Base-by-base conservation (phyloP, 2,113 vertebrate genomes). In the Rhea americana region DNA sequence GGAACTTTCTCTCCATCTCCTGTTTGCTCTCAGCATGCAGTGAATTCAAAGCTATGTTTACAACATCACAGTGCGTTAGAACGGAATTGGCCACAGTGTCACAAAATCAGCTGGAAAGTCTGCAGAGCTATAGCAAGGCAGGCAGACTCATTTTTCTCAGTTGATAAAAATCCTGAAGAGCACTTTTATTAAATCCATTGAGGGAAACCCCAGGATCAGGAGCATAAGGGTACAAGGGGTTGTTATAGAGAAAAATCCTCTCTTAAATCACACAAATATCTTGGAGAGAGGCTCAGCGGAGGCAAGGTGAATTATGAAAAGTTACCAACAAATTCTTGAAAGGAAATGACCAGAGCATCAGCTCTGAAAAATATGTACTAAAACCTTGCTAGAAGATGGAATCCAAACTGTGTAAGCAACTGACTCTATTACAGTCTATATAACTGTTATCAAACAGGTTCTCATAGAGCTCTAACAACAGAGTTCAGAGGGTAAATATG, bases 131-230 rank as follows among this genome's bases (percentile, higher is more conserved):
- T 81, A 87, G 89, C 19, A 0, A 87, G 84, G 75, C 55, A 41
- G 66, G 91, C 30, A 15, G 61, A 76, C 63, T 90, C 72, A 3
- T 95, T 96, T 89, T 85, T 93, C 72, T 63, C 75, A 59, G 63
- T 48, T 96, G 93, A 91, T 91, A 88, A 89, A 90, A 93, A 95
- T 93, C 87, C 82, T 87, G 87, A 75, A 61, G 91, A 87, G 85
- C 2, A 4, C 73, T 93, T 94, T 94, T 91, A 92, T 93, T 91
- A 93, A 96, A 81, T 30, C 85, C 87, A 71, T 71, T 48, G 85
- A 94, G 93, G 89, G 61, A 87, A 95, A 87, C 87, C 87, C 91
- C 87, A 80, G 85, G 94, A 90, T 67, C 1, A 1, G 79, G 21
- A 41, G 73, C 68, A 85, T 75, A 83, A 92, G 43, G 67, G 87